Base-by-base conservation (phyloP, 2,113 vertebrate genomes). In the Microtus pennsylvanicus region DNA sequence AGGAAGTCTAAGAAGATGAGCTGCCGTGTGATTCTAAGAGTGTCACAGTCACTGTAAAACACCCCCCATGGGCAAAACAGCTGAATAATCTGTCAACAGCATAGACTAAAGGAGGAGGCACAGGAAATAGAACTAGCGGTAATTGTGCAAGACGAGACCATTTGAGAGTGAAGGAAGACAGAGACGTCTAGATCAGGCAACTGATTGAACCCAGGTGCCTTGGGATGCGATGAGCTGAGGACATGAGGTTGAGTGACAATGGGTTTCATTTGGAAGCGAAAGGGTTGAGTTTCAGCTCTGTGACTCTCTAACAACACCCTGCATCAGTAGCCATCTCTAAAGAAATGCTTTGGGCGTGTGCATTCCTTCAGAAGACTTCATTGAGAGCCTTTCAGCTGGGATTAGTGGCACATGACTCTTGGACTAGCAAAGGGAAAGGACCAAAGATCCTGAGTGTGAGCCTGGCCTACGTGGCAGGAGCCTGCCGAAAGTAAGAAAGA, bases 301-400 rank as follows among this genome's bases (percentile, higher is more conserved):
- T 14, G 61, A 42, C 38, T 95, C 76, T 86, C 63, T 92, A 65
- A 75, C 70, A 50, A 65, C 38, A 13, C 2, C 50, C 50, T 50
- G 50, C 50, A 52, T 52, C 72, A 24, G 35, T 12, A 63, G 3
- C 26, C 14, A n/a, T 87, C 83, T 89, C 74, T 97, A 85, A 96
- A 50, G 78, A 92, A 81, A 91, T 83, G 35, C 61, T 93, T 89
- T 22, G 33, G 89, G 28, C 45, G 45, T 42, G 67, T 87, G 8
- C 52, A 42, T 67, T 47, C 10, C 24, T 93, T 90, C 75, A 77
- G 93, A 97, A 87, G 67, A 82, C 35, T 55, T 38, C 82, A 94
- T 45, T 75, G 91, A 13, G 5, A 94, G 63, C 47, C 63, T 78
- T 91, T 24, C 13, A 96, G 63, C 38, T 72, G 17, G 28, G 5